Evolutionary conservation across 2,797 vertebrate species (phyloP), one percentile per base, ranked within the genome.

Genomic region (Sebastes matsubarae): DNA sequence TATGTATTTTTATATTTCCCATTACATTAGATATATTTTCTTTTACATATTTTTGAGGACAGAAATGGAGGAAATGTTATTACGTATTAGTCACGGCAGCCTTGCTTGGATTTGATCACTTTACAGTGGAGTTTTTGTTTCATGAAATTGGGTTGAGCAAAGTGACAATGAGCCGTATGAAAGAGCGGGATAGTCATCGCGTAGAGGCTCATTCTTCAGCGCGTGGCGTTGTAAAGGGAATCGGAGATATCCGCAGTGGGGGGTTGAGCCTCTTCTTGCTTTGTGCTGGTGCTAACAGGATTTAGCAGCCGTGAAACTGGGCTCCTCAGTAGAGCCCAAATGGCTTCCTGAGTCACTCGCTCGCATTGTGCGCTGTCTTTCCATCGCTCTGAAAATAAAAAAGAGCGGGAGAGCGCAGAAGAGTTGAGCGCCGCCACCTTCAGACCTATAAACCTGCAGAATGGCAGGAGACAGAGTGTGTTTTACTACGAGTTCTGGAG

Each of bases 251-350:
- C 83, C 86, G 27, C 91, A 90, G 89, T 83, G 87, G 89, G 92
- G 92, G 89, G 89, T 87, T 91, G 85, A 93, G 86, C 86, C 82
- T 85, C 82, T 84, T 87, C 83, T 78, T 69, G 85, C 84, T 94
- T 90, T 93, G 89, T 85, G 87, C 81, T 38, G 70, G 73, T 82
- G 81, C 90, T 94, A 95, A 95, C 88, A 90, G 92, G 93, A 95
- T 95, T 95, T 93, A 88, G 91, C 87, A 91, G 83, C 91, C 85
- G 61, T 94, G 93, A 92, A 94, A 90, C 89, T 89, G 87, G 80
- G 88, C 91, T 93, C 86, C 89, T 92, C 82, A 59, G 77, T 84
- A 34, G 86, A 90, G 85, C 86, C 86, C 88, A 55, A 87, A 87
- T 90, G 89, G 88, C 92, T 88, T 82, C 86, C 80, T 91, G 88